Evolutionary conservation across 2,888 invertebrate species (phyloP).

Genomic region (Agonopterix alstromeriana): DNA sequence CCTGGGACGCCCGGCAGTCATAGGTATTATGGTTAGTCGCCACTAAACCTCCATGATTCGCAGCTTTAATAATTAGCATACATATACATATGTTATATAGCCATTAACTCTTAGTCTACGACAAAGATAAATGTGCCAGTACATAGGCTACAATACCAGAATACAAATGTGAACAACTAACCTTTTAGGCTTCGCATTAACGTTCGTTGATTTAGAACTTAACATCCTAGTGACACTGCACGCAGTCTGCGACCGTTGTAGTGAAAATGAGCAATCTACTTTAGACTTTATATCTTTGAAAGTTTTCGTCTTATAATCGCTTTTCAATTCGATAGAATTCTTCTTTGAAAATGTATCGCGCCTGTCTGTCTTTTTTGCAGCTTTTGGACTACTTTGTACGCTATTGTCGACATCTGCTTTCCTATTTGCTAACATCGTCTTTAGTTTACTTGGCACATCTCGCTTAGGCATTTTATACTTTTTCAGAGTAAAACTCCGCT

Average conservation of each 20-base stretch:
- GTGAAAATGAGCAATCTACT: constrained; percentile 78
- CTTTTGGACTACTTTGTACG: constrained; percentile 77
- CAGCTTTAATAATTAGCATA: too few relatives aligned
- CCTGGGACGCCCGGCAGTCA: too few relatives aligned
- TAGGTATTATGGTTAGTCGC: too few relatives aligned
- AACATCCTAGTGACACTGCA: constrained; percentile 67
- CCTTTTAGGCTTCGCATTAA: constrained; percentile 69
- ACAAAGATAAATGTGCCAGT: too few relatives aligned
- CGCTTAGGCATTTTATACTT: constrained; percentile 88
- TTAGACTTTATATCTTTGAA: constrained; percentile 93
- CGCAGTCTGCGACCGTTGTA: constrained; percentile 69
- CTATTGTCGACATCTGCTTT: constrained; percentile 71
- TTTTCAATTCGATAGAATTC: constrained; percentile 83
- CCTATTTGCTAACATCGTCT: constrained; percentile 80
- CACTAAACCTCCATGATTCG: too few relatives aligned
- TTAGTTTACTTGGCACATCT: constrained; percentile 86
- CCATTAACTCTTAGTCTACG: too few relatives aligned
- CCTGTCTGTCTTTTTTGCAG: constrained; percentile 79
- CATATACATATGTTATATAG: too few relatives aligned
- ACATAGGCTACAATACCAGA: background rate
- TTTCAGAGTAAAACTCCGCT: constrained; percentile 74
- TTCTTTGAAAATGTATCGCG: constrained; percentile 80
- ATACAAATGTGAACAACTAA: constrained; percentile 18
- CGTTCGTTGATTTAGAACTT: constrained; percentile 59
- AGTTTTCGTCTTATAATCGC: constrained; percentile 82